Evolutionary conservation across 2,797 vertebrate genomes (phyloP).

Genomic region (Ficedula albicollis): DNA sequence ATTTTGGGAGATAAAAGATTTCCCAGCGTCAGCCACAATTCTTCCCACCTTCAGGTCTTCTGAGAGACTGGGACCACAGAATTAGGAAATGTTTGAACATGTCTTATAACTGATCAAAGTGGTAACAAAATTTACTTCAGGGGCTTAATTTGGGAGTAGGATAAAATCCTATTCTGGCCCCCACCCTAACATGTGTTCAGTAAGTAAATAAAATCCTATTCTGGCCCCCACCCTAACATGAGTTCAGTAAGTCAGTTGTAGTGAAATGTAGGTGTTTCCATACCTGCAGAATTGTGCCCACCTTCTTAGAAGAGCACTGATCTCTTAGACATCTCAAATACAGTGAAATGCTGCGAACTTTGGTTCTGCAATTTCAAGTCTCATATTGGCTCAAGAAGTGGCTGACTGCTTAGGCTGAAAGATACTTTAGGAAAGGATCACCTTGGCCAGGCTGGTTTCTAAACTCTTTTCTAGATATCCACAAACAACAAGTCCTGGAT

Average conservation of each 20-base stretch:
- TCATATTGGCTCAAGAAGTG: neutral
- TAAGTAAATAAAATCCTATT: neutral
- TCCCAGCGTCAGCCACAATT: neutral
- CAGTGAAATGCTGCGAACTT: neutral
- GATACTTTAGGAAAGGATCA: neutral
- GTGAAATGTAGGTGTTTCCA: neutral
- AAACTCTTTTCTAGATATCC: neutral
- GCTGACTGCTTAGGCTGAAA: neutral
- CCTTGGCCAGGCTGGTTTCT: neutral
- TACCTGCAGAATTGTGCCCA: neutral
- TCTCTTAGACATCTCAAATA: neutral
- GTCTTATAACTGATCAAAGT: neutral
- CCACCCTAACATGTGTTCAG: neutral
- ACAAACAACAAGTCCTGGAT: neutral
- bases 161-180: neutral
- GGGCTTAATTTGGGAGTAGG: neutral
- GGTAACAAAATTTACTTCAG: neutral
- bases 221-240: fast-evolving
- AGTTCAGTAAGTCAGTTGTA: neutral
- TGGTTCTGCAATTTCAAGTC: neutral
- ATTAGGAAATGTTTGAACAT: neutral
- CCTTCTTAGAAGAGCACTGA: neutral
- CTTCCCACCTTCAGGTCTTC: neutral
- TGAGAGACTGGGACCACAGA: neutral
- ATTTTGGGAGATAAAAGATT: neutral